These are phyloP conservation scores for Oncorhynchus tshawytscha DNA, from an alignment of 2,113 vertebrate genomes.

Conservation along the genomic window DNA sequence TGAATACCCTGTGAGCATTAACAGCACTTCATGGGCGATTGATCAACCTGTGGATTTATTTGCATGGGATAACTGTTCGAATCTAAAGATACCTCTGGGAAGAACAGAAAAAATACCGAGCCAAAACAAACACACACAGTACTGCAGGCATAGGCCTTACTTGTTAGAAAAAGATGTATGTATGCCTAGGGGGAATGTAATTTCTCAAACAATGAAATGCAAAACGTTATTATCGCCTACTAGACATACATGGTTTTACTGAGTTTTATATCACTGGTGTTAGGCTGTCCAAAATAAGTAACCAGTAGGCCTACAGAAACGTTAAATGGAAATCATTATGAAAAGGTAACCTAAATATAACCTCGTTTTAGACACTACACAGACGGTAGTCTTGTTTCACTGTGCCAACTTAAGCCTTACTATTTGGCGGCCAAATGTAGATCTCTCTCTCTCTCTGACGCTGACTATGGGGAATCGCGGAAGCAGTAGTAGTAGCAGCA, in stretches of 20 bases:
- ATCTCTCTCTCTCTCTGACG: slow-evolving; percentile 47
- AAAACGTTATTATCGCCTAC: background rate
- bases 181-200: background rate
- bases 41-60: slow-evolving; percentile 75
- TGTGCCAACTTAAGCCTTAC: too few species aligned
- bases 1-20: slow-evolving; percentile 71
- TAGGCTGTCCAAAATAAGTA: too few species aligned
- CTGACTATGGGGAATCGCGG: slow-evolving; percentile 75
- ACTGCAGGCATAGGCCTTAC: background rate
- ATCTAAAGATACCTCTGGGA: slow-evolving; percentile 36
- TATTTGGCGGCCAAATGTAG: too few species aligned
- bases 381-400: background rate
- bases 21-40: slow-evolving; percentile 70
- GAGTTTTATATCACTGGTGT: too few species aligned
- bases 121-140: too few species aligned
- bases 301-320: too few species aligned
- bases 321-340: too few species aligned
- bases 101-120: background rate
- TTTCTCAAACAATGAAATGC: too few species aligned
- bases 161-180: background rate
- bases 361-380: too few species aligned
- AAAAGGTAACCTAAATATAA: too few species aligned
- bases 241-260: background rate
- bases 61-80: slow-evolving; percentile 52
- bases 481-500: slow-evolving; percentile 33